Base-by-base conservation (phyloP, 2,113 vertebrate genomes). In the Amazona guildingii region DNA sequence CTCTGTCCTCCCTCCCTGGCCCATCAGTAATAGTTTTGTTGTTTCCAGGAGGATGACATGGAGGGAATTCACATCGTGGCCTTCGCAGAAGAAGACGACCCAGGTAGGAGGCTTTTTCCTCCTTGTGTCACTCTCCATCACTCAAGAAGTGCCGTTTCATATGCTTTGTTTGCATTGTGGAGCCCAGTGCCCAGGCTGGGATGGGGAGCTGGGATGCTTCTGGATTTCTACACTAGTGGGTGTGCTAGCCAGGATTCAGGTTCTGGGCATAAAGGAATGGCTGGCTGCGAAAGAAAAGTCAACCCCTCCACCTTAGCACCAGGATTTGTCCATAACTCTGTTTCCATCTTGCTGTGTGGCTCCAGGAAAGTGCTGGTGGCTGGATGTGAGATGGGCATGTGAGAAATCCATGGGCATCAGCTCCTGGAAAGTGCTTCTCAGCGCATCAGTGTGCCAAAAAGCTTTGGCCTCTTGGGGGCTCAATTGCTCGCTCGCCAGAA, bases 21-120 rank as follows among this genome's bases (percentile, higher is more conserved):
- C 63, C 48, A 33, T 31, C 63, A 72, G 19, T 96, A 86, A 95
- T 14, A 24, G n/a, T 61, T 81, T 61, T 93, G 35, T 94, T 91
- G 51, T 90, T 93, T 90, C 51, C 94, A 99, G 99, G 99, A 99
- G 92, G 99, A 99, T 41, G 99, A 99, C 92, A 97, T 99, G 69
- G 98, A 99, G 3, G 99, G 99, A 27, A 99, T 99, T 87, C 99
- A 99, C 92, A 99, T 99, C 17, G 99, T 99, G 78, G 99, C 99
- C 37, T 99, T 99, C n/a, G 99, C 99, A 17, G 99, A 99, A 97
- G 98, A 98, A 94, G 99, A 99, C 5, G 99, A 99, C 75, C 99
- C 99, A 88, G 99, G 99, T 99, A 98, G 90, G 96, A 89, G 49
- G 11, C 6, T 2, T 1, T 31, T 35, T 68, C 51, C 33, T 87